Percentiles rank a stretch among this genome's conserved stretches.
Evolutionary conservation across 2,113 vertebrate genomes (phyloP).

Genomic region (Paramormyrops kingsleyae): DNA sequence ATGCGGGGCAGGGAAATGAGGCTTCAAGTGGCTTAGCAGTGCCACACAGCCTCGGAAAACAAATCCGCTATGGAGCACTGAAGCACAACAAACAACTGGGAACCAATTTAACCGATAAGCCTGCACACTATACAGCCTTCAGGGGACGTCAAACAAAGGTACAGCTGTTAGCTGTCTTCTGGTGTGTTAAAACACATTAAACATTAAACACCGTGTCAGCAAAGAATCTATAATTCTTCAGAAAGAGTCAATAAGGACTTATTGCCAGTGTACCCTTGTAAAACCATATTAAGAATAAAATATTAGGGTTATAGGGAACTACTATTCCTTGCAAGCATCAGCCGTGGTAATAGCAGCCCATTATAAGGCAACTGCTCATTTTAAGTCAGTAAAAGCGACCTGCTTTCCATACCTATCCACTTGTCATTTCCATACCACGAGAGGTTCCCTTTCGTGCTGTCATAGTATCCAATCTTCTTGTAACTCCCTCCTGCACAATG

Average conservation of each 20-base stretch:
- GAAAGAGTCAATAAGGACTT: neutral
- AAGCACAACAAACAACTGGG: neutral
- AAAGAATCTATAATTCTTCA: neutral
- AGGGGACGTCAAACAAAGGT: neutral
- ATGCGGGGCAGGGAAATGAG: neutral
- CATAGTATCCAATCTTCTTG: slow-evolving; percentile 89
- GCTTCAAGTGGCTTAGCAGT: neutral
- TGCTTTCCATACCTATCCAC: slow-evolving; percentile 74
- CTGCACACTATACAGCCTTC: neutral
- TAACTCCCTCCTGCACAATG: slow-evolving; percentile 69
- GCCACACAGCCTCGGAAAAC: neutral
- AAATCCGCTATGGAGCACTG: neutral
- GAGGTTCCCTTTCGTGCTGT: slow-evolving; percentile 86
- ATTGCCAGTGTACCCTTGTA: neutral
- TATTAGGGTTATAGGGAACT: neutral
- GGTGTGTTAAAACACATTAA: neutral
- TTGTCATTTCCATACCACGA: slow-evolving; percentile 83
- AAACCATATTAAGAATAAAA: neutral
- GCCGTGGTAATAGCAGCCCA: neutral
- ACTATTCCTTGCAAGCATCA: neutral
- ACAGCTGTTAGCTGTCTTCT: neutral
- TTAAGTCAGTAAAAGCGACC: neutral
- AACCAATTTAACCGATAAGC: neutral
- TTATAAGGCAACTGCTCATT: neutral
- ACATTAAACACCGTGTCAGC: neutral